Conservation (phyloP, 1,140 invertebrate genomes). For the Andrena cerasifolii region DNA sequence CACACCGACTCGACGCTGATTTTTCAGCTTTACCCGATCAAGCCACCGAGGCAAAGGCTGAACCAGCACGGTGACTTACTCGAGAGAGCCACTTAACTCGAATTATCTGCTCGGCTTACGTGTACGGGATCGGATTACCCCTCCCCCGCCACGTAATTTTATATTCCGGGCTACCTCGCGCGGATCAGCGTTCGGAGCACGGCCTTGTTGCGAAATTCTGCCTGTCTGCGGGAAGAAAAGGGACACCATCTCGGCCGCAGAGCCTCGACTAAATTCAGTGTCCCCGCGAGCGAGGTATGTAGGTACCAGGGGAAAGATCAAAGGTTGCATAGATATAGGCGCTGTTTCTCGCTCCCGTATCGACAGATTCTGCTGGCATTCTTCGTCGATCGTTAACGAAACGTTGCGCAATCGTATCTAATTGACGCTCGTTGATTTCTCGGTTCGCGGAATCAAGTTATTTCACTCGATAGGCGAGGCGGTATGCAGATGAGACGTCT, state of each 20-base stretch:
- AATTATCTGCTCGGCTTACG: slow-evolving; percentile 71
- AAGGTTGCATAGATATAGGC: too few species aligned
- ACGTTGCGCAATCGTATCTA: not conserved
- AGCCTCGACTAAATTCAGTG: not conserved
- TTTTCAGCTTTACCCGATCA: slow-evolving; percentile 19
- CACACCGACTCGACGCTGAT: not conserved
- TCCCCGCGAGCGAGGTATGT: not conserved
- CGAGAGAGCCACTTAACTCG: slow-evolving; percentile 58
- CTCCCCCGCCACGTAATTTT: slow-evolving; percentile 62
- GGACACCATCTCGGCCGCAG: not conserved
- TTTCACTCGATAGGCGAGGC: too few species aligned
- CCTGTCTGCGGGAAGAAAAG: not conserved
- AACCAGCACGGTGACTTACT: slow-evolving; percentile 22
- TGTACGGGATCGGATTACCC: slow-evolving; percentile 62
- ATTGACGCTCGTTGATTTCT: not conserved
- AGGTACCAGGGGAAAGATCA: not conserved
- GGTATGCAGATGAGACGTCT: too few species aligned
- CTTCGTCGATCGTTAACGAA: not conserved
- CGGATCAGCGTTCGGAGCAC: not conserved
- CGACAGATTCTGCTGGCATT: not conserved
- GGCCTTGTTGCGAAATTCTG: slow-evolving; percentile 27
- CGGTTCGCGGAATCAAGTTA: not conserved
- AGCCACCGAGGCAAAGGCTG: slow-evolving; percentile 16
- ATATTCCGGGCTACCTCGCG: slow-evolving; percentile 61
- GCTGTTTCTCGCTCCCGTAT: not conserved